A percentile compares a stretch with the other conserved stretches of the same genome.
These are phyloP conservation scores for Tolypeutes matacus DNA, from an alignment of 2,797 vertebrate genomes.

Conservation along the genomic window DNA sequence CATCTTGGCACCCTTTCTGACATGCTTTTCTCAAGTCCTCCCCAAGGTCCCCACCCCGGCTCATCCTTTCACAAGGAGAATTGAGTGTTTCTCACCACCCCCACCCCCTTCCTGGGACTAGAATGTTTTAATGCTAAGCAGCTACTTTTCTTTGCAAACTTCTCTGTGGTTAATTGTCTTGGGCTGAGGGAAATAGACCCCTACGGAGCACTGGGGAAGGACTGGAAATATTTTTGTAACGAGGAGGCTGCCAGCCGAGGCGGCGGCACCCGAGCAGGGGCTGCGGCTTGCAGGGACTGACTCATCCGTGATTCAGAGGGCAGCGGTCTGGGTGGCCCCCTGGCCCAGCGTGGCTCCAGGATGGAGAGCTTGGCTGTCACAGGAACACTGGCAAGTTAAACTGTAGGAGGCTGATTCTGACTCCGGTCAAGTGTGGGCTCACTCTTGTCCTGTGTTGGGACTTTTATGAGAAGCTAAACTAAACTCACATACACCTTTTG, in stretches of 20 bases:
- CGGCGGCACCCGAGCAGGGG: neutral
- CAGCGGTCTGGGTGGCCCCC: constrained; percentile 63
- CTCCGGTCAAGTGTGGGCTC: neutral
- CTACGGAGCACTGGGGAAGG: rapidly evolving
- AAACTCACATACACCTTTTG: neutral
- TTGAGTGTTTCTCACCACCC: neutral
- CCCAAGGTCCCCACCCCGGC: neutral
- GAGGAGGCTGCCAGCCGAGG: neutral
- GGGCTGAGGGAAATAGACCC: neutral
- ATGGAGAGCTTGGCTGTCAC: neutral
- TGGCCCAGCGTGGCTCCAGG: neutral
- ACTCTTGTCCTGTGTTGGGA: neutral
- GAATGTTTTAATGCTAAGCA: neutral
- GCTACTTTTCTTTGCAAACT: neutral
- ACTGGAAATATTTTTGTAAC: neutral
- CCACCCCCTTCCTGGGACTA: rapidly evolving
- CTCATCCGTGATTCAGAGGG: neutral
- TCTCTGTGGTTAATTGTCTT: neutral
- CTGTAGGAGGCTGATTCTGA: rapidly evolving
- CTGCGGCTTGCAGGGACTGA: neutral
- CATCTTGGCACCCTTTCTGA: neutral
- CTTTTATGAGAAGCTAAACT: neutral
- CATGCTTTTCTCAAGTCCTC: neutral
- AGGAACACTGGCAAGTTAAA: neutral
- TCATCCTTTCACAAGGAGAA: neutral